These are phyloP conservation scores for Platyrinchus mystaceus DNA, from an alignment of 2,797 vertebrate genomes.

Conservation along the genomic window DNA sequence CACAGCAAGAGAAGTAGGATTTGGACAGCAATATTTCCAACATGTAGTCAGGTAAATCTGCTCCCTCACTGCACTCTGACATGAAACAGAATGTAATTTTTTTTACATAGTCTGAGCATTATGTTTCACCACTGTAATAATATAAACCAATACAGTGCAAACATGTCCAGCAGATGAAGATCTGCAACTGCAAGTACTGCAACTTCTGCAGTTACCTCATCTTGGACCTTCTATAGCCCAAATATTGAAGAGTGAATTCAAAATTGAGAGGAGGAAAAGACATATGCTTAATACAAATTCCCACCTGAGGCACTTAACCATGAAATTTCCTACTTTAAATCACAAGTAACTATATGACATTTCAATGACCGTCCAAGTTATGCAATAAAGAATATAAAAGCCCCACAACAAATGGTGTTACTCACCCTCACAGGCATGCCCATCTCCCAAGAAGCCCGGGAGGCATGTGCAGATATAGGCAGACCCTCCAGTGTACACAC, in stretches of 20 bases:
- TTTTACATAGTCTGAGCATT: not conserved
- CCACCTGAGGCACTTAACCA: not conserved
- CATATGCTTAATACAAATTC: not conserved
- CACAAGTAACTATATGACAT: not conserved
- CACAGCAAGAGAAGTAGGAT: not conserved
- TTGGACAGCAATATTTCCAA: not conserved
- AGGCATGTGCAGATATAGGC: slow-evolving; percentile 87
- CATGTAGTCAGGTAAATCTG: not conserved
- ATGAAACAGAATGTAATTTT: not conserved
- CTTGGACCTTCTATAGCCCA: not conserved
- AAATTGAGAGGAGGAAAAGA: not conserved
- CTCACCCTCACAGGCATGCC: slow-evolving; percentile 85
- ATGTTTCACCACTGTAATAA: not conserved
- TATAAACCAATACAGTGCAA: not conserved
- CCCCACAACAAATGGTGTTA: not conserved
- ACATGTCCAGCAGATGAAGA: not conserved
- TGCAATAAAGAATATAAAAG: not conserved
- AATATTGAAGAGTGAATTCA: not conserved
- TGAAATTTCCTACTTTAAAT: not conserved
- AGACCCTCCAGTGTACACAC: slow-evolving; percentile 84
- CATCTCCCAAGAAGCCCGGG: slow-evolving; percentile 87
- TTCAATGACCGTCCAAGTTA: not conserved
- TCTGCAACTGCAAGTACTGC: not conserved
- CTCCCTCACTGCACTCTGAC: not conserved
- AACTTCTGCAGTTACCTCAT: not conserved